phyloP scores from a whole-genome alignment of 2,113 vertebrate species.

The Zosterops pallidus region DNA sequence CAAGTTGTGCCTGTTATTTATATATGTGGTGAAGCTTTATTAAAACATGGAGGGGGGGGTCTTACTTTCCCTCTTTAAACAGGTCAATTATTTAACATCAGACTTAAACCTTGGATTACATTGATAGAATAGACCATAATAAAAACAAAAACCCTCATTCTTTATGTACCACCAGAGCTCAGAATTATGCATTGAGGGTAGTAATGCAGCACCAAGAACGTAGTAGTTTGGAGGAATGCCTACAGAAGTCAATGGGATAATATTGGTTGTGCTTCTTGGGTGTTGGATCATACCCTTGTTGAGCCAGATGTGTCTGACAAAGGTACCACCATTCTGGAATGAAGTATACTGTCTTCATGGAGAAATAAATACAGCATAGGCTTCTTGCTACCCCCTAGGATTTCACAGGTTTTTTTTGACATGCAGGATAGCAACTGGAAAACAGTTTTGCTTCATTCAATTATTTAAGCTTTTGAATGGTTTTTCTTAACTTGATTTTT shows the following conservation, averaged over 20 bases:
- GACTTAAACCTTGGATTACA: neutral
- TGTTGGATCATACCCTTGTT: neutral
- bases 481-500: neutral
- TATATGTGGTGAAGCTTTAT: neutral
- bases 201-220: neutral
- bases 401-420: neutral
- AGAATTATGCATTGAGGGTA: neutral
- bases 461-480: neutral
- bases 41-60: neutral
- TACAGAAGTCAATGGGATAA: neutral
- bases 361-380: neutral
- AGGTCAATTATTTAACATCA: neutral
- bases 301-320: neutral
- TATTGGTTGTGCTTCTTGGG: neutral
- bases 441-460: neutral
- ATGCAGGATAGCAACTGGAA: neutral
- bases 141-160: neutral
- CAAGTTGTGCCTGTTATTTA: constrained; percentile 36
- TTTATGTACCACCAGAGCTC: neutral
- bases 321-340: neutral
- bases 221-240: neutral
- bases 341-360: neutral
- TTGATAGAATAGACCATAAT: neutral
- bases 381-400: neutral
- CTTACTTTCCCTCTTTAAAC: constrained; percentile 3